phyloP scores from a whole-genome alignment of 2,113 vertebrate species.

The Platichthys flesus region DNA sequence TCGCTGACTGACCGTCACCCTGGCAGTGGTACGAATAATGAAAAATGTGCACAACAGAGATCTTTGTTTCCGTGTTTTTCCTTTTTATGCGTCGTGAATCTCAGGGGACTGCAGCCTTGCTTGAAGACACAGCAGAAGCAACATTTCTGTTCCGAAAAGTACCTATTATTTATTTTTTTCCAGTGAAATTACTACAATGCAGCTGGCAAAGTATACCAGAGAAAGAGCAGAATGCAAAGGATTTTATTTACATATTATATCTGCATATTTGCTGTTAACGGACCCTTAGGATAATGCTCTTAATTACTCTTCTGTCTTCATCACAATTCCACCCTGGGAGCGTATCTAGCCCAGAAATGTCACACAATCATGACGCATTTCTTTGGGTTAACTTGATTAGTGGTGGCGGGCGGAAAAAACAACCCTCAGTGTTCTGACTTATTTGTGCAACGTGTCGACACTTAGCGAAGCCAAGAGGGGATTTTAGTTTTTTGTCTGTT shows the following conservation, averaged over 20 bases:
- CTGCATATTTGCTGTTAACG: constrained; percentile 73
- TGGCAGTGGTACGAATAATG: constrained; percentile 86
- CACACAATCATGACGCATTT: constrained; percentile 76
- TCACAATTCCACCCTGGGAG: constrained; percentile 76
- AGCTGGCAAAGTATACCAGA: constrained; percentile 28
- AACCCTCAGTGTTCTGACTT: constrained; percentile 62
- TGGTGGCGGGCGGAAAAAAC: constrained; percentile 53
- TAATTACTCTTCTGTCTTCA: constrained; percentile 78
- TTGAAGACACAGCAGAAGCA: neutral
- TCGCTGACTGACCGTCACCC: constrained; percentile 92
- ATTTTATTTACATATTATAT: constrained; percentile 76
- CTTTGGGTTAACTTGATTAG: constrained; percentile 79
- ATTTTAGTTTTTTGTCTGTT: constrained; percentile 36
- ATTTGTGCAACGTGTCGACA: constrained; percentile 65
- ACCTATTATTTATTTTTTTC: neutral
- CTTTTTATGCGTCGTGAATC: neutral
- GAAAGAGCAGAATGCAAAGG: constrained; percentile 36
- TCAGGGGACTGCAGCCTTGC: constrained; percentile 2
- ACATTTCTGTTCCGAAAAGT: constrained; percentile 20
- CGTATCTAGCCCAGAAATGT: constrained; percentile 82
- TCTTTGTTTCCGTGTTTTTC: neutral
- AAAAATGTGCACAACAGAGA: constrained; percentile 17
- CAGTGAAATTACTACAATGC: constrained; percentile 14
- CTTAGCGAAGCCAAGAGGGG: constrained; percentile 47
- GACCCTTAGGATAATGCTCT: constrained; percentile 74